Conservation (phyloP, 2,888 invertebrate genomes). For the Ashinkailepas kermadecensis region DNA sequence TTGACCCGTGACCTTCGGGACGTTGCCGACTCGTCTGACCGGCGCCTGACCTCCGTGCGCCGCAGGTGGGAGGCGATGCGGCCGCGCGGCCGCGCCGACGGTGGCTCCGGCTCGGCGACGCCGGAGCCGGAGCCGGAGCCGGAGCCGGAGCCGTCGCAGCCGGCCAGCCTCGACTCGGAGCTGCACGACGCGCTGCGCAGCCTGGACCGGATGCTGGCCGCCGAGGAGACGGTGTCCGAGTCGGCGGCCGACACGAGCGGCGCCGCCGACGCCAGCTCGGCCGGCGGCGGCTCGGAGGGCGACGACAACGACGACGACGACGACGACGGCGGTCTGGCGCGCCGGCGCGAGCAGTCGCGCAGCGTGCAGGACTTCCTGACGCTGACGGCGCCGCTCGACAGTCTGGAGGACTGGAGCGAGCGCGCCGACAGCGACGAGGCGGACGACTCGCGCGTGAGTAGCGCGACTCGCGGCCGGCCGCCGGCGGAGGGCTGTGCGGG, state of each 20-base stretch:
- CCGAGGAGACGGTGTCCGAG: constrained; percentile 21
- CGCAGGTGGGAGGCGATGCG: constrained; percentile 14
- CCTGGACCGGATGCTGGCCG: neutral
- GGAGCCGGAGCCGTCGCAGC: constrained; percentile 29
- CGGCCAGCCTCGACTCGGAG: constrained; percentile 26
- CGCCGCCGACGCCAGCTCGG: neutral
- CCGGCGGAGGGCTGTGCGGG: no score
- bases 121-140: constrained; percentile 28
- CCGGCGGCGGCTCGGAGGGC: constrained; percentile 43
- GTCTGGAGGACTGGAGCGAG: constrained; percentile 38
- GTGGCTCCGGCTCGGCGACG: constrained; percentile 37
- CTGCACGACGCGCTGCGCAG: constrained; percentile 24
- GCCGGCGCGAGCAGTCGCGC: constrained; percentile 57
- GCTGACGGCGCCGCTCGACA: constrained; percentile 56
- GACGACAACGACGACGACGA: neutral
- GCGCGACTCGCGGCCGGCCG: neutral
- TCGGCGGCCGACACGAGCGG: neutral
- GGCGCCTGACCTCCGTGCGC: neutral
- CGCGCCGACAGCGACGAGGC: neutral
- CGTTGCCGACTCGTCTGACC: neutral
- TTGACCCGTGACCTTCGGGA: neutral
- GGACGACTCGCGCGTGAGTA: neutral
- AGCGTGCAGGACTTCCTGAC: constrained; percentile 61
- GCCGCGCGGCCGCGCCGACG: constrained; percentile 27
- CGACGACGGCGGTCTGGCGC: constrained; percentile 51